These are phyloP conservation scores for Brenthis hecate DNA, from an alignment of 2,888 invertebrate species.

Conservation along the genomic window DNA sequence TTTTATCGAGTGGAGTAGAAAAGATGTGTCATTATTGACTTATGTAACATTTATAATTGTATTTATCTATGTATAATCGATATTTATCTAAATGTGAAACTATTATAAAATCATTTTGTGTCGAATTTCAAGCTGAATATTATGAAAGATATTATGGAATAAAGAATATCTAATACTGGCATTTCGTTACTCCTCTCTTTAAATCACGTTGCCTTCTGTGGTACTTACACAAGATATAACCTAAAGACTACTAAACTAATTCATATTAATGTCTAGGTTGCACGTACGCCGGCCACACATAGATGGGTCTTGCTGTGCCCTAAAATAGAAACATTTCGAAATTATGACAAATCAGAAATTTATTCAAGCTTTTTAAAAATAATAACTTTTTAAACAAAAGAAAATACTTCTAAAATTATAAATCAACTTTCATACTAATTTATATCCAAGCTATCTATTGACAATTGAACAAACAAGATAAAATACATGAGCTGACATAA, in stretches of 20 bases:
- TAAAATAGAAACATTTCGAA: conserved; percentile 38
- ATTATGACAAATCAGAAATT: conserved; percentile 7
- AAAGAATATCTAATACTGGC: conserved; percentile 25
- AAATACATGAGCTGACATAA: not conserved
- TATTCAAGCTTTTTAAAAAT: conserved; percentile 2
- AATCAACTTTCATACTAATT: too few relatives aligned
- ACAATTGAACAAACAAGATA: too few relatives aligned
- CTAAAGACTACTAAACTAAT: conserved; percentile 28
- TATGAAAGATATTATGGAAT: conserved; percentile 1
- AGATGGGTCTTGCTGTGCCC: conserved; percentile 58
- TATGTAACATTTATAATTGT: not conserved
- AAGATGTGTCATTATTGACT: not conserved
- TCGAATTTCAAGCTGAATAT: not conserved
- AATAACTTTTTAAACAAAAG: too few relatives aligned
- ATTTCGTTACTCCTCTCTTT: conserved; percentile 20
- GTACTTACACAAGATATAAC: conserved; percentile 36
- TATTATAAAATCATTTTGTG: too few relatives aligned
- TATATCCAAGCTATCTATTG: too few relatives aligned
- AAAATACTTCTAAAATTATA: too few relatives aligned
- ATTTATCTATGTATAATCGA: too few relatives aligned
- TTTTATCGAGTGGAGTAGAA: not conserved
- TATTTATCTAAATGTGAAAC: too few relatives aligned
- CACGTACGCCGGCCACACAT: conserved; percentile 70
- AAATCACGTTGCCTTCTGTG: conserved; percentile 38
- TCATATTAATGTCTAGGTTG: conserved; percentile 57